Evolutionary conservation across 2,113 vertebrate species (phyloP).

Genomic region (Penelope pileata): DNA sequence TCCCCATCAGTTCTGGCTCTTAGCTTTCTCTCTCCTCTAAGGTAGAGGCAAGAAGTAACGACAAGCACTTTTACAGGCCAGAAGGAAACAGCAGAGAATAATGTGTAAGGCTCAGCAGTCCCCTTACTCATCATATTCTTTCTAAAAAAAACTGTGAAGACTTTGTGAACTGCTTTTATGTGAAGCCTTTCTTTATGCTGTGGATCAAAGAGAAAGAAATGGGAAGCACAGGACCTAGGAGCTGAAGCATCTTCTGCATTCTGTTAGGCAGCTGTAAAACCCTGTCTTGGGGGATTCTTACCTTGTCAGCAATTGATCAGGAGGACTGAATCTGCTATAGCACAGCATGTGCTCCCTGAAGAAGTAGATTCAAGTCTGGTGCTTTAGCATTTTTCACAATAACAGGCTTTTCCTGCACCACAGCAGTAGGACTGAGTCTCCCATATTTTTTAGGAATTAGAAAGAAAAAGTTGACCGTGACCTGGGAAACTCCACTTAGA

Average conservation of each 20-base stretch:
- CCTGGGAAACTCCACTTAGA: neutral
- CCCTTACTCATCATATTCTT: neutral
- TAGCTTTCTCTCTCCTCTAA: neutral
- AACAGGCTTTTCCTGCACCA: neutral
- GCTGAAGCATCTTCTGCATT: constrained; percentile 9
- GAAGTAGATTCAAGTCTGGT: neutral
- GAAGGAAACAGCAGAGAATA: constrained; percentile 10
- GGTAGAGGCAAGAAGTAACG: neutral
- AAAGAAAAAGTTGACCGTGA: neutral
- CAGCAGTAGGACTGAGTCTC: neutral
- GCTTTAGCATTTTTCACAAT: neutral
- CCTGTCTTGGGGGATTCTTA: neutral
- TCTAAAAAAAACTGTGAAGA: constrained; percentile 11
- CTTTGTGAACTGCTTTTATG: constrained; percentile 41
- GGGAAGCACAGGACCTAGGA: neutral
- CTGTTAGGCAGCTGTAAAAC: constrained; percentile 15
- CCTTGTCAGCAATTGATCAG: neutral
- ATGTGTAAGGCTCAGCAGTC: neutral
- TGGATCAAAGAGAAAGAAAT: constrained; percentile 26
- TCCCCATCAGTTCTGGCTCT: neutral
- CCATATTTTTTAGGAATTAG: neutral
- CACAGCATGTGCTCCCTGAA: neutral
- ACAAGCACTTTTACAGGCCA: constrained; percentile 12
- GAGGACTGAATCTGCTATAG: neutral
- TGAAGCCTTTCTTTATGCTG: constrained; percentile 17